A percentile compares a stretch with the other conserved stretches of the same genome.
Conservation (phyloP, 1,140 invertebrate species). For the Drosophila sturtevanti region DNA sequence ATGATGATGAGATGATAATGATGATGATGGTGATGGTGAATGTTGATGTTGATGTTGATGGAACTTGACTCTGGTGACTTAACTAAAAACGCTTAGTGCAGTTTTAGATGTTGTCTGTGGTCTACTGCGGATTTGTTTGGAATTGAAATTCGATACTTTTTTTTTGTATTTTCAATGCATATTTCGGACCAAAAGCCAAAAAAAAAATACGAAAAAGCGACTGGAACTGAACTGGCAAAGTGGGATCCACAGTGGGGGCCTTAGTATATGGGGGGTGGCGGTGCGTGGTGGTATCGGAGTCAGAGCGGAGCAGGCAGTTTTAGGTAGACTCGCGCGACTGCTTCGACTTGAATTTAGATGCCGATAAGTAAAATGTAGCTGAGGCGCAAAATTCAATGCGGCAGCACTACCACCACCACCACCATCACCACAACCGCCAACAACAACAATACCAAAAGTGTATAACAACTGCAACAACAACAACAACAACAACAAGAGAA, state of each 20-base stretch:
- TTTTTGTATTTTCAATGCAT: conserved; percentile 37
- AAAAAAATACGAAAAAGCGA: neutral
- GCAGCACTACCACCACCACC: conserved; percentile 59
- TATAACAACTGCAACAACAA: conserved; percentile 16
- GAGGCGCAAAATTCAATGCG: conserved; percentile 79
- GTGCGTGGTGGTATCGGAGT: neutral
- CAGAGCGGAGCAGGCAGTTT: neutral
- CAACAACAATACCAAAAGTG: conserved; percentile 54
- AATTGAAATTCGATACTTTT: conserved; percentile 73
- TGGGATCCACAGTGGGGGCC: neutral
- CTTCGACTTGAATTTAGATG: conserved; percentile 65
- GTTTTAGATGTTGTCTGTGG: conserved; percentile 23
- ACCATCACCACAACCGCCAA: conserved; percentile 20
- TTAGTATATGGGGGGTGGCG: neutral
- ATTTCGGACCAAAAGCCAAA: conserved; percentile 32
- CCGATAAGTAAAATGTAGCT: conserved; percentile 81
- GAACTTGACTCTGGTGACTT: conserved; percentile 43
- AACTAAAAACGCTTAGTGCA: conserved; percentile 44
- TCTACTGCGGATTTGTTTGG: neutral
- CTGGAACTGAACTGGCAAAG: conserved; percentile 10
- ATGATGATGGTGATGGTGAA: conserved; percentile 33
- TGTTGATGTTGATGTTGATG: conserved; percentile 17
- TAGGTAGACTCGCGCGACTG: conserved; percentile 2
- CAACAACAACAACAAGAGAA: conserved; percentile 49
- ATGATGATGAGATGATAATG: neutral